Conservation (phyloP, 2,888 invertebrate genomes). For the Lysandra coridon region DNA sequence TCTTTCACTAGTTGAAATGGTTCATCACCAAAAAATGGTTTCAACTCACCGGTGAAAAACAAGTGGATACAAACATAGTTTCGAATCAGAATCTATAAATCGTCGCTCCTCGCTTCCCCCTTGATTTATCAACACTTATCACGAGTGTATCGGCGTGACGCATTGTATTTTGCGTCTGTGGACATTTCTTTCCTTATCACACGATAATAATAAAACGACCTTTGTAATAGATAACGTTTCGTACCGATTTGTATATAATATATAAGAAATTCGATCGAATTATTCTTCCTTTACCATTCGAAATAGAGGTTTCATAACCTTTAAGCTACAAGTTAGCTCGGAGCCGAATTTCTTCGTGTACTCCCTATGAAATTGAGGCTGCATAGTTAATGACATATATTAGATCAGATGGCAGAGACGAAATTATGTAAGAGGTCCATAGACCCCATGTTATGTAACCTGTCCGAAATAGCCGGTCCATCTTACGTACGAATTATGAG, state of each 20-base stretch:
- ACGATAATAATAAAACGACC: slow-evolving; percentile 57
- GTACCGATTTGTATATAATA: neutral
- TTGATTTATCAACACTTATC: slow-evolving; percentile 28
- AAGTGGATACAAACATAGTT: neutral
- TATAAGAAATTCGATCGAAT: slow-evolving; percentile 7
- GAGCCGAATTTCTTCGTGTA: neutral
- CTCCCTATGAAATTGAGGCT: neutral
- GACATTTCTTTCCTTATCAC: slow-evolving; percentile 49
- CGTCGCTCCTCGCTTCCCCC: slow-evolving; percentile 15
- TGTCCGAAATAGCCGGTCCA: slow-evolving; percentile 9
- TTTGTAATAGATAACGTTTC: slow-evolving; percentile 35
- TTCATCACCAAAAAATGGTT: neutral
- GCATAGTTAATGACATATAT: slow-evolving; percentile 10
- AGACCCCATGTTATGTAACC: slow-evolving; percentile 26
- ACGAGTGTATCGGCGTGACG: slow-evolving; percentile 29
- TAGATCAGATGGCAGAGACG: slow-evolving; percentile 14
- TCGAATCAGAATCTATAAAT: neutral
- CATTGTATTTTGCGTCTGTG: slow-evolving; percentile 30
- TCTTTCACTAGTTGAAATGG: no score
- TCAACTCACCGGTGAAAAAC: neutral
- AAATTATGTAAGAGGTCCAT: slow-evolving; percentile 20
- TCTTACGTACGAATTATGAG: slow-evolving; percentile 17
- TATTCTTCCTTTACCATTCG: neutral
- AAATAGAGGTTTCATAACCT: neutral
- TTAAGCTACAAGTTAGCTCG: neutral